These are phyloP conservation scores for Falco peregrinus DNA, from an alignment of 2,797 vertebrate genomes.

Conservation along the genomic window DNA sequence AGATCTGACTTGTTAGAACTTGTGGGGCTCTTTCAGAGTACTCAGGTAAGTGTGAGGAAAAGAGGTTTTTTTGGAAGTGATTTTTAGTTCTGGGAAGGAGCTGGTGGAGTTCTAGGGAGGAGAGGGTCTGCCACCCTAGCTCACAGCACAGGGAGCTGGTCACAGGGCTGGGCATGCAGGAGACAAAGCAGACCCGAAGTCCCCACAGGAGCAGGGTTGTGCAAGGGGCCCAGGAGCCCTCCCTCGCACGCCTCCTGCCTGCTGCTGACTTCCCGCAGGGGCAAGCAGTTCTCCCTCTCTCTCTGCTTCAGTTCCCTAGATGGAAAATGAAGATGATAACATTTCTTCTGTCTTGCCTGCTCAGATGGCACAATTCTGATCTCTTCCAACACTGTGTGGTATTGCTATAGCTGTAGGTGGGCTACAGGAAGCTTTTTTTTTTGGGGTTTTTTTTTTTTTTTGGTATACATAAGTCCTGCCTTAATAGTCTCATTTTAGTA, in stretches of 20 bases:
- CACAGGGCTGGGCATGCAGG: fast-evolving
- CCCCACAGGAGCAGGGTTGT: fast-evolving
- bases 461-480: background rate
- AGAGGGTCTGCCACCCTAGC: background rate
- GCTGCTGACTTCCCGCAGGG: background rate
- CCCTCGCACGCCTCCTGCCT: background rate
- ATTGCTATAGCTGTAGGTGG: background rate
- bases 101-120: background rate
- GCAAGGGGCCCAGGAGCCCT: no score
- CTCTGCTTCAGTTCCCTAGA: background rate
- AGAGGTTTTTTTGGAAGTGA: background rate
- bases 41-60: background rate
- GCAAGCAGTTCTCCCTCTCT: background rate
- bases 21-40: background rate
- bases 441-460: background rate
- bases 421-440: background rate
- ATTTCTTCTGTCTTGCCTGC: background rate
- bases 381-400: background rate
- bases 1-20: background rate
- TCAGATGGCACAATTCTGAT: background rate
- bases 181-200: fast-evolving
- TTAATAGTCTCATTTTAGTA: background rate
- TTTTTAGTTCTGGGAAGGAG: background rate
- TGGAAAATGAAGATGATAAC: background rate
- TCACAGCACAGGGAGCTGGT: background rate